These are phyloP conservation scores for cattle (Bos taurus) DNA, from an alignment of 2,113 vertebrate species.

Conservation along the genomic window DNA sequence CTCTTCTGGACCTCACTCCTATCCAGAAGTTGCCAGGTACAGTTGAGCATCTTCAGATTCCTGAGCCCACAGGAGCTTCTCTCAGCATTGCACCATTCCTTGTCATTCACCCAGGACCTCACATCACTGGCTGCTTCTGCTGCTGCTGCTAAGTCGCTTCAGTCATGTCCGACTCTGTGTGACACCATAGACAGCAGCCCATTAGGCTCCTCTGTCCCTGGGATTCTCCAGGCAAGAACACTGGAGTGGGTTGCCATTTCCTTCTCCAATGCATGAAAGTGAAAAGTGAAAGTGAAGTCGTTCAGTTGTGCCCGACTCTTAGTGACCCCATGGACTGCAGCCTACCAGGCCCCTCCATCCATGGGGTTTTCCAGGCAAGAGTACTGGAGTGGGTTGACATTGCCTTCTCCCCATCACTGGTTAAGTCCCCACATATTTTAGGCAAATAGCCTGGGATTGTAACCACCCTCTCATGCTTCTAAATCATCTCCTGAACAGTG, in stretches of 20 bases:
- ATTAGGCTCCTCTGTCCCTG: too few relatives aligned
- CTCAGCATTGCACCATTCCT: background rate
- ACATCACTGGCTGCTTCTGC: background rate
- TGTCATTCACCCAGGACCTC: background rate
- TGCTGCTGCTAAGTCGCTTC: too few relatives aligned
- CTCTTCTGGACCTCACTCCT: background rate
- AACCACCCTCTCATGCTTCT: background rate
- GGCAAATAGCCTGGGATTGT: background rate
- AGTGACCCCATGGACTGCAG: too few relatives aligned
- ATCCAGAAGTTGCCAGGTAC: background rate
- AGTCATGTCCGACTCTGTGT: accelerated
- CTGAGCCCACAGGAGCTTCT: accelerated
- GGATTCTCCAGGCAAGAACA: too few relatives aligned
- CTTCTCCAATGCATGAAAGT: too few relatives aligned
- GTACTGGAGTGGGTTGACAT: too few relatives aligned
- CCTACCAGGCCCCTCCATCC: too few relatives aligned
- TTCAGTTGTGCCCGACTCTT: too few relatives aligned
- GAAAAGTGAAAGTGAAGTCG: too few relatives aligned
- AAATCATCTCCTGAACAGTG: background rate
- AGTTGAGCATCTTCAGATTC: background rate
- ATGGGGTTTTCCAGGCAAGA: too few relatives aligned
- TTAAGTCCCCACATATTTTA: background rate
- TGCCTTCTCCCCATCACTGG: background rate
- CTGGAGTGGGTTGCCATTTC: too few relatives aligned
- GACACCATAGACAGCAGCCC: too few relatives aligned